These are phyloP conservation scores for Leucozona laternaria DNA, from an alignment of 2,888 invertebrate species.

Conservation along the genomic window DNA sequence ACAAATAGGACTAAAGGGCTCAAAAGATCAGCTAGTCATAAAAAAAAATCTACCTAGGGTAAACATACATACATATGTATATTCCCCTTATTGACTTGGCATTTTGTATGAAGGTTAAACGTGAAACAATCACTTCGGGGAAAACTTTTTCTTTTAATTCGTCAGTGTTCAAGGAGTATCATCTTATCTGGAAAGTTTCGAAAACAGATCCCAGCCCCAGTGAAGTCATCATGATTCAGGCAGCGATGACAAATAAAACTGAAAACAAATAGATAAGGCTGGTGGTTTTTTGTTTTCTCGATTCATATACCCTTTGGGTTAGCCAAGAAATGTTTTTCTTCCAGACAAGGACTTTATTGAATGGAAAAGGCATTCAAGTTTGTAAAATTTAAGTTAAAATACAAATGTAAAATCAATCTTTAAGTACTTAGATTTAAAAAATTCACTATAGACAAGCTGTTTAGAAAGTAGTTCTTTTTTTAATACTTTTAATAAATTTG, in stretches of 20 bases:
- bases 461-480: neutral
- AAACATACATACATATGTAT: neutral
- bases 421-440: neutral
- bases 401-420: neutral
- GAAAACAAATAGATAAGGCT: constrained; percentile 13
- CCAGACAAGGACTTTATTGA: neutral
- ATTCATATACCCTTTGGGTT: neutral
- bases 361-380: neutral
- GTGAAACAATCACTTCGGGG: constrained; percentile 30
- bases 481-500: neutral
- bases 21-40: constrained; percentile 38
- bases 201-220: constrained; percentile 7
- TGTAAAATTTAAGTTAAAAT: neutral
- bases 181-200: constrained; percentile 30
- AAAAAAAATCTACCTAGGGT: constrained; percentile 2
- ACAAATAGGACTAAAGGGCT: constrained; percentile 29
- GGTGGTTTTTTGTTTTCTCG: neutral
- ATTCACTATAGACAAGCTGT: neutral
- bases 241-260: constrained; percentile 29
- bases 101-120: constrained; percentile 23
- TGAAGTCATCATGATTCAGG: neutral
- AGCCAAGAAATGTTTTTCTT: neutral
- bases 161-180: constrained; percentile 20
- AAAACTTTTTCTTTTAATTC: constrained; percentile 17
- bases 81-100: constrained; percentile 1